Base-by-base conservation (phyloP, 2,797 vertebrate genomes). In the Xyrichtys novacula region DNA sequence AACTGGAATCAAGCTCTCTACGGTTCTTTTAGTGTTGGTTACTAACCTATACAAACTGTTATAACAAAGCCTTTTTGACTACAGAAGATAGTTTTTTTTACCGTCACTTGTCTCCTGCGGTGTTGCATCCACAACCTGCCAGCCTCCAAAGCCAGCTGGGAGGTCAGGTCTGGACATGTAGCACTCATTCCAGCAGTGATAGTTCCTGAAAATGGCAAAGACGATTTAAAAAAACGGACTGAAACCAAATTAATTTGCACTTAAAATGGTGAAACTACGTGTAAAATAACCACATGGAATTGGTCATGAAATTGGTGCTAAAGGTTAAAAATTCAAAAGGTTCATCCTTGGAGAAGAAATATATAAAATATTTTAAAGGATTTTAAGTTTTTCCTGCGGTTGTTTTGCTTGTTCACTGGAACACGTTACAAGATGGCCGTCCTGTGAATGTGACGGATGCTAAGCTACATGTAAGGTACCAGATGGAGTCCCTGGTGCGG, bases 141-240 rank as follows among this genome's bases (percentile, higher is more conserved):
- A 99, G 16, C 97, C 98, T 82, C 96, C 97, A 5, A 98, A 99
- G 16, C 97, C 96, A 10, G 94, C 40, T 0, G 96, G 97, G 28
- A 99, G 96, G 76, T 99, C 97, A n/a, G 96, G 93, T 74, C 98
- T 95, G 15, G 95, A 80, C 97, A 99, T 98, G 95, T 91, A 98
- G 78, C 96, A 96, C 74, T 99, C 97, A 0, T 96, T 99, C 97
- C 98, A 99, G 91, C 97, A 98, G 73, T 99, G 97, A 65, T 99
- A 99, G 85, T 99, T 99, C 97, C 98, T 99, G 90, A 46, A 5
- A 59, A 39, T 7, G 17, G 28, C n/a, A 39, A 46, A 48, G 5
- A 25, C 44, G 0, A 7, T 34, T 56, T 39, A 0, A 28, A 40
- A 60, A 17, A n/a, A n/a, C n/a, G n/a, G n/a, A n/a, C n/a, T n/a